These are phyloP conservation scores for Hirudo medicinalis DNA, from an alignment of 1,140 invertebrate genomes.

Conservation along the genomic window DNA sequence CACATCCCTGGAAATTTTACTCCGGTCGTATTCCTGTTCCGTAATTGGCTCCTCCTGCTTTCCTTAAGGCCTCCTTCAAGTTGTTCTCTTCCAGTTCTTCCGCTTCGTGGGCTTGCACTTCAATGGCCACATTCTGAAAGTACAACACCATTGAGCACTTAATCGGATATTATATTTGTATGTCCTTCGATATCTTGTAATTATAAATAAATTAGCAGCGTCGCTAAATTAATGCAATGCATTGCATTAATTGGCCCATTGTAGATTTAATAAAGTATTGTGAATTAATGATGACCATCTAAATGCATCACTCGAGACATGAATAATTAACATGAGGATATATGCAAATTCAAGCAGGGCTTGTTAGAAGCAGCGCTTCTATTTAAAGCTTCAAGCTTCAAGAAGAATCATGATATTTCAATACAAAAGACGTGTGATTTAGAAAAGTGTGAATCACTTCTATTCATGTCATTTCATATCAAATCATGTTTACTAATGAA, in stretches of 20 bases:
- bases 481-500: too few species aligned
- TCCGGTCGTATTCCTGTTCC: conserved; percentile 46
- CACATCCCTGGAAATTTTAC: too few species aligned
- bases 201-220: too few species aligned
- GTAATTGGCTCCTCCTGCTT: conserved; percentile 60
- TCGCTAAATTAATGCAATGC: background rate
- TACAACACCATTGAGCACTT: background rate
- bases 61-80: conserved; percentile 53
- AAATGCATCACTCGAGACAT: background rate
- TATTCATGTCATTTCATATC: too few species aligned
- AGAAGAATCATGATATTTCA: too few species aligned
- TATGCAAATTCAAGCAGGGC: background rate
- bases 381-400: too few species aligned
- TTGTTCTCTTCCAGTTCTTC: conserved; percentile 54
- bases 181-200: too few species aligned
- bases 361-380: background rate
- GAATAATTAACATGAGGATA: background rate
- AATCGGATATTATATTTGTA: background rate
- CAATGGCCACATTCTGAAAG: conserved; percentile 57
- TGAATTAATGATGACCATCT: background rate
- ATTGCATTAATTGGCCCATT: background rate
- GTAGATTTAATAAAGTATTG: background rate
- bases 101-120: conserved; percentile 53
- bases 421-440: too few species aligned
- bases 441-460: too few species aligned